Percentiles rank a stretch among this genome's conserved stretches.
These are phyloP conservation scores for Pantherophis alleghaniensis DNA, from an alignment of 2,797 vertebrate genomes.

Conservation along the genomic window DNA sequence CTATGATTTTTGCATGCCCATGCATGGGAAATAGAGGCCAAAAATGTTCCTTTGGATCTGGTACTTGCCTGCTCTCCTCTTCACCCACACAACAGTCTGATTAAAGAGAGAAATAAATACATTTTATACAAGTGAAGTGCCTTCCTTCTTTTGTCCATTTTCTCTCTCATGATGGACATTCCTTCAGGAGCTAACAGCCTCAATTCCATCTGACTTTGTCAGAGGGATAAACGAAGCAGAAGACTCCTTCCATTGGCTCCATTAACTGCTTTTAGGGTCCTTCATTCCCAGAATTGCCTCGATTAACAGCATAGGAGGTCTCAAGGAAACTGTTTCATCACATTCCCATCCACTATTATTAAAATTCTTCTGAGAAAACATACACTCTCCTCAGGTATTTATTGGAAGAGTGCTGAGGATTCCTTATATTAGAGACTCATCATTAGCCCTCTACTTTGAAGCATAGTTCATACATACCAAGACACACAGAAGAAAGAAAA, in stretches of 20 bases:
- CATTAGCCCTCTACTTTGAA: neutral
- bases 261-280: neutral
- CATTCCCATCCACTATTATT: neutral
- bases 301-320: neutral
- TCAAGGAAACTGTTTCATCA: neutral
- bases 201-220: neutral
- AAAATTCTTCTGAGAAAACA: neutral
- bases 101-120: neutral
- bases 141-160: neutral
- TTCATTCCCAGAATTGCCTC: neutral
- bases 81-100: slow-evolving; percentile 54
- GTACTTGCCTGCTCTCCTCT: slow-evolving; percentile 53
- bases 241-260: neutral
- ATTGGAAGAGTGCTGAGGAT: neutral
- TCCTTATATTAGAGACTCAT: neutral
- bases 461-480: slow-evolving; percentile 55
- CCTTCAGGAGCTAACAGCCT: neutral
- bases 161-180: neutral
- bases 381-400: neutral
- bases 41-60: slow-evolving; percentile 53
- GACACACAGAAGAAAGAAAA: slow-evolving; percentile 61
- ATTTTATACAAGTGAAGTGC: neutral
- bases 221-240: neutral
- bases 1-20: slow-evolving; percentile 53
- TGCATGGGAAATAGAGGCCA: slow-evolving; percentile 56